A percentile compares a stretch with the other conserved stretches of the same genome.
Evolutionary conservation across 2,888 invertebrate species (phyloP).

Genomic region (Laothoe populi): DNA sequence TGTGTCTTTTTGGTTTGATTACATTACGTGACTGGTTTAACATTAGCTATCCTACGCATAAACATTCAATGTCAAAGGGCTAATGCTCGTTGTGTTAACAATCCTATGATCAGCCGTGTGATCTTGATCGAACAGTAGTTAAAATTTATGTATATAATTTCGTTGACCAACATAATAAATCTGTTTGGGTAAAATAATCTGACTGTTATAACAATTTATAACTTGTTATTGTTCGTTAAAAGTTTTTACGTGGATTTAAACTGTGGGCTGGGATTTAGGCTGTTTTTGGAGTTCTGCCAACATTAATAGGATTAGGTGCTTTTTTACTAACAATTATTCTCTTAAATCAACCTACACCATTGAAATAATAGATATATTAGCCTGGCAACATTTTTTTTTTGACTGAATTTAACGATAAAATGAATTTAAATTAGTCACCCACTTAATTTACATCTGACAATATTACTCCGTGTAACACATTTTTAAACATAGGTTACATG

Average conservation of each 20-base stretch:
- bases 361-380: constrained; percentile 5
- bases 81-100: constrained; percentile 22
- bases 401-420: constrained; percentile 41
- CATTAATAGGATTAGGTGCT: not conserved
- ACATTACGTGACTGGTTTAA: constrained; percentile 37
- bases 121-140: not conserved
- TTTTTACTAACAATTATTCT: not conserved
- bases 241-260: not conserved
- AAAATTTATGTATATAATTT: not conserved
- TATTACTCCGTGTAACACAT: constrained; percentile 24
- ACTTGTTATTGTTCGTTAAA: not conserved
- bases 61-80: constrained; percentile 37
- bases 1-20: no score
- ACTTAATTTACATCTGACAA: constrained; percentile 68
- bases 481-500: not conserved
- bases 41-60: constrained; percentile 1
- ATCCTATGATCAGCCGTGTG: not conserved
- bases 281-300: not conserved
- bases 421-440: constrained; percentile 73
- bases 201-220: not conserved
- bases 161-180: not conserved
- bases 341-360: not conserved
- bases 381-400: constrained; percentile 12
- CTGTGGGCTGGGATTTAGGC: not conserved
- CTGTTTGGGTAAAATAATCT: not conserved